Evolutionary conservation across 2,113 vertebrate genomes (phyloP), one percentile per base, ranked within the genome.

Genomic region (Hydropotes inermis): DNA sequence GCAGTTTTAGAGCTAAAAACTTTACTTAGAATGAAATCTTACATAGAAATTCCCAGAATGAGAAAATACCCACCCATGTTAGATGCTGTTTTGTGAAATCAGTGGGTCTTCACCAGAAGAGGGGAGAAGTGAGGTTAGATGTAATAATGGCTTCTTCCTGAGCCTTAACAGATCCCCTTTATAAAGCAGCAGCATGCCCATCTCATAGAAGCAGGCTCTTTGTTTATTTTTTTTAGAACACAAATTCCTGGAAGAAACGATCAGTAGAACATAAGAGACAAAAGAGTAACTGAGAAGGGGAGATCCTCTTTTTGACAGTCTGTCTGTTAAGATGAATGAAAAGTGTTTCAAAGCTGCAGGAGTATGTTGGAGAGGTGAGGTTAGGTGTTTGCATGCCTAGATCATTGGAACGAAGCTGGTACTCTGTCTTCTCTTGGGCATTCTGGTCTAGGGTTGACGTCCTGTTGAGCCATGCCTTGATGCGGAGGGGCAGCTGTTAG

Each of bases 111-210:
- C 28, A 0, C 55, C 27, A 11, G 39, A 47, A 16, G 83, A 91
- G 28, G 2, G 50, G 57, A 14, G 60, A 61, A 36, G 28, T 19
- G 30, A 87, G 14, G 30, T 6, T 8, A 36, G 39, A 4, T 30
- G 39, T 11, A 15, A 0, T 1, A 13, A 8, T 0, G 3, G 58
- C 30, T 4, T 28, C 70, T 58, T 55, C 64, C 27, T 21, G 58
- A 55, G 2, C 7, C 33, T n/a, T 14, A 4, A 7, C 27, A 12
- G 52, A 36, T 52, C 64, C 21, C 16, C 33, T 67, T 39, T 17
- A 3, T 54, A 36, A 39, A 55, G 36, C 25, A 6, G 4, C 39
- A 57, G 30, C 5, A 2, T 7, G 19, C 58, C 28, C 61, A 28
- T 23, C 19, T 45, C 74, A 28, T n/a, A 45, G 5, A 90, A 28